Evolutionary conservation across 1,140 invertebrate species (phyloP).

Genomic region (Onthophagus taurus): DNA sequence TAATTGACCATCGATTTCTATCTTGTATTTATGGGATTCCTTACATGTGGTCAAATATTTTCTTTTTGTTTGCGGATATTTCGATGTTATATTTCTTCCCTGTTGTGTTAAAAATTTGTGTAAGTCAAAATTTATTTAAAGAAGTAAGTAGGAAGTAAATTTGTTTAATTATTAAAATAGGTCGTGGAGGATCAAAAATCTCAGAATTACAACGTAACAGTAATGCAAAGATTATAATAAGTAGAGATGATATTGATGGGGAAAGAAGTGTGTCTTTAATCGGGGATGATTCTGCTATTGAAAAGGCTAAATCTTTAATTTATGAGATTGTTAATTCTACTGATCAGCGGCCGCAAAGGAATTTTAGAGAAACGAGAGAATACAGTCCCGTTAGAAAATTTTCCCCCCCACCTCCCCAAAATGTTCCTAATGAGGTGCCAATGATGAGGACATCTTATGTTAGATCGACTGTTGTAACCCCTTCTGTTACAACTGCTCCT

Average conservation of each 20-base stretch:
- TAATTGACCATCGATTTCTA: no score
- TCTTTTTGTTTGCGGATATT: background rate
- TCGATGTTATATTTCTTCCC: no score
- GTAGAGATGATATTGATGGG: slow-evolving; percentile 35
- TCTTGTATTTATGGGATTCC: slow-evolving; percentile 10
- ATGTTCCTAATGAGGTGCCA: slow-evolving; percentile 13
- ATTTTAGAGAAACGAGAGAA: slow-evolving; percentile 28
- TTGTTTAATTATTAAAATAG: slow-evolving; percentile 26
- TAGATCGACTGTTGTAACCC: slow-evolving; percentile 4
- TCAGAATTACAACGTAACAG: slow-evolving; percentile 56
- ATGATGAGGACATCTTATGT: background rate
- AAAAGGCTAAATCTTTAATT: slow-evolving; percentile 38
- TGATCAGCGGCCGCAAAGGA: no score
- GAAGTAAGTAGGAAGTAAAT: background rate
- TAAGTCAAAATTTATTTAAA: background rate
- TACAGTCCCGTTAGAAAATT: no score
- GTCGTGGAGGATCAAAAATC: slow-evolving; percentile 66
- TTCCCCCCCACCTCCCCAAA: slow-evolving; percentile 17
- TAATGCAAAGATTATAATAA: slow-evolving; percentile 43
- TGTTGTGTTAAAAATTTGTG: no score
- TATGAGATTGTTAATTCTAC: no score
- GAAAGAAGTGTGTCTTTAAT: slow-evolving; percentile 42
- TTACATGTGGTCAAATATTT: background rate
- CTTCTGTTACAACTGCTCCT: background rate
- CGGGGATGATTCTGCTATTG: slow-evolving; percentile 47